These are phyloP conservation scores for Poeciliopsis prolifica DNA, from an alignment of 2,113 vertebrate species.

Conservation along the genomic window DNA sequence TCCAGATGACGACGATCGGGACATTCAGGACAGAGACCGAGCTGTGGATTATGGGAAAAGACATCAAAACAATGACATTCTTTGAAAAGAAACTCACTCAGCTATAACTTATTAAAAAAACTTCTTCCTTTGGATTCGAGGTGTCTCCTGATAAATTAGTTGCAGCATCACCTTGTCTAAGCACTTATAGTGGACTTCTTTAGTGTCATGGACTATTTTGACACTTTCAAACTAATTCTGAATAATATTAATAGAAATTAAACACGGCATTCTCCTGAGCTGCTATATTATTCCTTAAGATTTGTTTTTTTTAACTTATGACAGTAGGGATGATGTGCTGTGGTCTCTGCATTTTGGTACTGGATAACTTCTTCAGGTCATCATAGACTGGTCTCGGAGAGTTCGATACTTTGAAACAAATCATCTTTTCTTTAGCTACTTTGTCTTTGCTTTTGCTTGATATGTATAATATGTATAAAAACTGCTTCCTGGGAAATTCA, in stretches of 20 bases:
- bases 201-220: constrained; percentile 56
- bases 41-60: constrained; percentile 90
- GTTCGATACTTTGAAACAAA: constrained; percentile 26
- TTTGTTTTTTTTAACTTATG: constrained; percentile 37
- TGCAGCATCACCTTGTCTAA: constrained; percentile 42
- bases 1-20: constrained; percentile 94
- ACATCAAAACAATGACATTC: constrained; percentile 86
- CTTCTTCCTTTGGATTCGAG: constrained; percentile 23
- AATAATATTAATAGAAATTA: constrained; percentile 45
- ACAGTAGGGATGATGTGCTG: constrained; percentile 37
- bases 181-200: constrained; percentile 41
- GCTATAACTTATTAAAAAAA: constrained; percentile 22
- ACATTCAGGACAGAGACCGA: constrained; percentile 87
- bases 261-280: constrained; percentile 37
- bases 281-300: constrained; percentile 50
- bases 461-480: constrained; percentile 29
- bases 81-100: constrained; percentile 73
- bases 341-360: constrained; percentile 47
- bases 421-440: constrained; percentile 35
- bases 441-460: constrained; percentile 44
- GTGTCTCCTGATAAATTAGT: constrained; percentile 35
- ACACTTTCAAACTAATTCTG: constrained; percentile 49
- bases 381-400: constrained; percentile 7
- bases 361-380: constrained; percentile 40
- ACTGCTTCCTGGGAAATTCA: constrained; percentile 38